Percentiles rank a stretch among this genome's conserved stretches.
phyloP scores from a whole-genome alignment of 2,797 vertebrate genomes.

The Sylvilagus floridanus region DNA sequence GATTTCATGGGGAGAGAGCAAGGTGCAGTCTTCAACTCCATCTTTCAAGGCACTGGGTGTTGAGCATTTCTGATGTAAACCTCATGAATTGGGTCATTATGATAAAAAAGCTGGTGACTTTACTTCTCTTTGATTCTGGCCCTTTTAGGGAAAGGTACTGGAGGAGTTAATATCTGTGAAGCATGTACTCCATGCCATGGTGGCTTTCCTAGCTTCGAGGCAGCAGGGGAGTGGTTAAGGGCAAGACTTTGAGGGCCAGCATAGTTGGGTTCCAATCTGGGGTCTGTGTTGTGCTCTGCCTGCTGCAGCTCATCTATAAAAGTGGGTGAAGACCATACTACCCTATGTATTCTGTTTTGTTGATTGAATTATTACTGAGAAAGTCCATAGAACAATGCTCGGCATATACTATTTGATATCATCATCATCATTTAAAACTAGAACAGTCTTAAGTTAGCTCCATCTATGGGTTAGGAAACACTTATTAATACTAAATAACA shows the following conservation, averaged over 20 bases:
- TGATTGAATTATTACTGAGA: constrained; percentile 30
- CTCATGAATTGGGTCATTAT: not conserved
- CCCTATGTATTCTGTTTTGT: not conserved
- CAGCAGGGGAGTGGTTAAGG: not conserved
- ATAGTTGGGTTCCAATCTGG: not conserved
- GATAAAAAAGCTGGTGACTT: not conserved
- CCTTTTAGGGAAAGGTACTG: not conserved
- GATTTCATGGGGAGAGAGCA: not conserved
- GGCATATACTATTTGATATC: not conserved
- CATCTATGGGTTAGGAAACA: constrained; percentile 5
- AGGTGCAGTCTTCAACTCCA: not conserved
- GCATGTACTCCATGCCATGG: rapidly evolving
- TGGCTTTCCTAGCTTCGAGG: not conserved
- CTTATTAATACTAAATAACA: constrained; percentile 14
- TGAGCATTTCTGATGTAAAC: constrained; percentile 24
- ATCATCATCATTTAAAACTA: not conserved
- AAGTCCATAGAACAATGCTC: not conserved
- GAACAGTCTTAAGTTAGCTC: not conserved
- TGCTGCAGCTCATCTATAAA: not conserved
- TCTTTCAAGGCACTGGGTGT: not conserved
- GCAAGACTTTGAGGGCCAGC: not conserved
- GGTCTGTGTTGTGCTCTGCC: not conserved
- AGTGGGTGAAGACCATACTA: not conserved
- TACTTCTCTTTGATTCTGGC: not conserved
- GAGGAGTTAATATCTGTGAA: not conserved